These are phyloP conservation scores for Trachymyrmex septentrionalis DNA, from an alignment of 1,140 invertebrate genomes.

Conservation along the genomic window DNA sequence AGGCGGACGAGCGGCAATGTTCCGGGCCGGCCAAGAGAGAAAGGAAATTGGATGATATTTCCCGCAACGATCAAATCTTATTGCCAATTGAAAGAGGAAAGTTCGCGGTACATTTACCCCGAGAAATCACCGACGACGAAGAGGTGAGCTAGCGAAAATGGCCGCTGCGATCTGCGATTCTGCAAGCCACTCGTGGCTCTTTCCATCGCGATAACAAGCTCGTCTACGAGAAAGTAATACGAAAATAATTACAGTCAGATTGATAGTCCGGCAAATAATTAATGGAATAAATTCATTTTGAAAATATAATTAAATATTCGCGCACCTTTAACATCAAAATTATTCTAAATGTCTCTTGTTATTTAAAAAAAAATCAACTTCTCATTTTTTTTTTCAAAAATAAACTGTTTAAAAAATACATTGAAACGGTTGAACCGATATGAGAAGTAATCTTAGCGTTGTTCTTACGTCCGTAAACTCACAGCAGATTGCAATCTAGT, in stretches of 20 bases:
- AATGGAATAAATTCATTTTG: conserved; percentile 12
- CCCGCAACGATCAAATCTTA: conserved; percentile 85
- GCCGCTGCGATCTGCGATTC: conserved; percentile 62
- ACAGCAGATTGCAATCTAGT: conserved; percentile 27
- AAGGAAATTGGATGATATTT: conserved; percentile 86
- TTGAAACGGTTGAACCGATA: neutral
- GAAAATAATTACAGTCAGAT: conserved; percentile 30
- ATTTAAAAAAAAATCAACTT: neutral
- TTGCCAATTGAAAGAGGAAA: conserved; percentile 85
- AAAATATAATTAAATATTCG: neutral
- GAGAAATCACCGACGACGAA: conserved; percentile 77
- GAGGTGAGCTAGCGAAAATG: conserved; percentile 76
- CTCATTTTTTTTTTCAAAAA: neutral
- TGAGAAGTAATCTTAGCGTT: neutral
- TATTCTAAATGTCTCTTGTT: neutral
- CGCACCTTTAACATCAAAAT: neutral
- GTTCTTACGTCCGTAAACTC: conserved; percentile 19
- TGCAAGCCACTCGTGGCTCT: conserved; percentile 57
- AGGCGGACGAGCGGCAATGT: conserved; percentile 71
- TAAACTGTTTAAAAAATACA: neutral
- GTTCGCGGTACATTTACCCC: conserved; percentile 83
- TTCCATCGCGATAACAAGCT: conserved; percentile 49
- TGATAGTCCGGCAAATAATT: conserved; percentile 14
- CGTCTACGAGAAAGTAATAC: conserved; percentile 27
- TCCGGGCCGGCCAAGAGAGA: conserved; percentile 67